Evolutionary conservation across 1,140 invertebrate species (phyloP), one percentile per base, ranked within the genome.

Genomic region (Cataglyphis hispanica): DNA sequence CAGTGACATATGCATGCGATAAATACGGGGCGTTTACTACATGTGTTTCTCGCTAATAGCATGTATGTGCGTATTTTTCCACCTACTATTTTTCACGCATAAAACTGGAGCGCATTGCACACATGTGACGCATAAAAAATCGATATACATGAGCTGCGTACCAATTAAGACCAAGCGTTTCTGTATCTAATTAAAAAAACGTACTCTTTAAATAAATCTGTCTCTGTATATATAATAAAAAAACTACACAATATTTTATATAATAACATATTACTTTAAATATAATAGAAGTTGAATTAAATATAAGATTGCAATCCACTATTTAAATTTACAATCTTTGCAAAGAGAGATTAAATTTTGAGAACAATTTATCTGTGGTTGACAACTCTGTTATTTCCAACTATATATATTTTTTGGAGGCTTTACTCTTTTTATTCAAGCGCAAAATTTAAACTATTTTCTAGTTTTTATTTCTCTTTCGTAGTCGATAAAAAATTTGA

Each of bases 161-260:
- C 19, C 56, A 81, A 83, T 83, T 83, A 61, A 83, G 60, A 74
- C 40, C 53, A 81, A 64, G 25, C 16, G 37, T 83, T 60, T 83
- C 22, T 27, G n/a, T 74, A 46, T 43, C 37, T 83, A 83, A 72
- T 74, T 58, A 60, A 72, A 69, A 69, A 80, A 6, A 13, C 13
- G 16, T 69, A 46, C 27, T 66, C 19, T 25, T 77, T 64, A 77
- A 46, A 64, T 37, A 80, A 53, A 80, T 67, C 37, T 50, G 67
- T 67, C 0, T 60, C 2, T 22, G 27, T 25, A 56, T 40, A 25
- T 53, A 53, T 34, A 37, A 22, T 31, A 61, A 63, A 43, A 31
- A 76, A 63, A 77, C n/a, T 31, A 19, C 25, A 11, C 7, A 76
- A 16, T 63, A n/a, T 46, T 81, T 58, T 58, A 40, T 22, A n/a